phyloP scores from a whole-genome alignment of 1,140 invertebrate genomes.

The Drosophila erecta region DNA sequence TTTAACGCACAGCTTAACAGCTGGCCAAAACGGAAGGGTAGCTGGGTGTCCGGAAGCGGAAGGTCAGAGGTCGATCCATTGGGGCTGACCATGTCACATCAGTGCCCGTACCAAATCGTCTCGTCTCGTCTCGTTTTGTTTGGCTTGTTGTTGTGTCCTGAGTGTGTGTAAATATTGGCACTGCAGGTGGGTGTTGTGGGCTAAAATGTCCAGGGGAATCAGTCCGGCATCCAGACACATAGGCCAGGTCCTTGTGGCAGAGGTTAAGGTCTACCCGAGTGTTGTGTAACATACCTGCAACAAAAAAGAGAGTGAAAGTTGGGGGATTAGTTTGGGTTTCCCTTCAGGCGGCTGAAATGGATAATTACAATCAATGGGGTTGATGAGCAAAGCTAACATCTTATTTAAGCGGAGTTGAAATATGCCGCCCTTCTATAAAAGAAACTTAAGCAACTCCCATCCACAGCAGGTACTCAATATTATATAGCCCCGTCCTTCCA shows the following conservation, averaged over 20 bases:
- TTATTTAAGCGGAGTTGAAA: too few species aligned
- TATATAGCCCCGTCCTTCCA: conserved; percentile 7
- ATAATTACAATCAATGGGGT: conserved; percentile 10
- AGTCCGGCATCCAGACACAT: conserved; percentile 11
- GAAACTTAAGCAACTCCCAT: too few species aligned
- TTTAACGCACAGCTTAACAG: conserved; percentile 82
- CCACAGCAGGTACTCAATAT: too few species aligned
- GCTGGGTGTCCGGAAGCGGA: neutral
- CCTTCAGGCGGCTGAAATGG: neutral
- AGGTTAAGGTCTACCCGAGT: conserved; percentile 34
- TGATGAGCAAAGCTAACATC: neutral
- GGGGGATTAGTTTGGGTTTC: conserved; percentile 10
- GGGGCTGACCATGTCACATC: conserved; percentile 21
- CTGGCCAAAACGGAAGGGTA: conserved; percentile 10
- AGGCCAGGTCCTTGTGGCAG: conserved; percentile 5
- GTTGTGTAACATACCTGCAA: conserved; percentile 60
- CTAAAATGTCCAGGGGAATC: conserved; percentile 1
- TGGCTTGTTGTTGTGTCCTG: conserved; percentile 28
- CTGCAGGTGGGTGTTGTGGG: conserved; percentile 57
- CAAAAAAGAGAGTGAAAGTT: conserved; percentile 22
- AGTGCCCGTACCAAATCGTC: neutral
- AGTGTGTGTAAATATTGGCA: conserved; percentile 68
- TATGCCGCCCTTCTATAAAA: neutral
- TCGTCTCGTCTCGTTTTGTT: conserved; percentile 40
- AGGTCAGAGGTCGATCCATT: conserved; percentile 7